Evolutionary conservation across 2,888 invertebrate species (phyloP).

Genomic region (Eurytoma californica): DNA sequence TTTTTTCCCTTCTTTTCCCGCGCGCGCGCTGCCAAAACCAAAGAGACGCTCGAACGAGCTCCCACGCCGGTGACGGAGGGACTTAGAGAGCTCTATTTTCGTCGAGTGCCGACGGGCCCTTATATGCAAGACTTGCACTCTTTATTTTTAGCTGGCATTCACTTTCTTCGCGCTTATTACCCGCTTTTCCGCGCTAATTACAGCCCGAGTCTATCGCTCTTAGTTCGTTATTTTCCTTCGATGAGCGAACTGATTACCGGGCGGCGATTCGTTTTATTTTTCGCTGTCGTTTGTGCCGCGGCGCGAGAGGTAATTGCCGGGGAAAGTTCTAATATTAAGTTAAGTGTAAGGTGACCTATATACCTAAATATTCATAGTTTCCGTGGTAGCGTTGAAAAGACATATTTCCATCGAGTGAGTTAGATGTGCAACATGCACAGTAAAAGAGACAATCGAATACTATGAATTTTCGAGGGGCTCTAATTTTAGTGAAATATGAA

Average conservation of each 20-base stretch:
- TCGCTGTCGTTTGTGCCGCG: too few species aligned
- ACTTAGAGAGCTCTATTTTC: constrained; percentile 19
- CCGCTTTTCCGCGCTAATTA: neutral
- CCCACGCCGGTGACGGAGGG: neutral
- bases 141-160: constrained; percentile 11
- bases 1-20: neutral
- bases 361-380: too few species aligned
- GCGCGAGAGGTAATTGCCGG: too few species aligned
- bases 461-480: too few species aligned
- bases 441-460: too few species aligned
- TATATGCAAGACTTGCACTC: neutral
- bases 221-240: neutral
- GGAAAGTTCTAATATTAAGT: too few species aligned
- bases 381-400: too few species aligned
- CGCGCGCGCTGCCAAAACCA: neutral
- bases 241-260: neutral
- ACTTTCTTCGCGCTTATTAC: neutral
- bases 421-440: too few species aligned
- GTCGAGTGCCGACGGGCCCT: constrained; percentile 2
- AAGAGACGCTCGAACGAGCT: neutral
- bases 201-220: neutral
- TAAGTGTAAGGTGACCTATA: too few species aligned
- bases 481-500: too few species aligned
- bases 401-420: too few species aligned
- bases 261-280: too few species aligned